phyloP scores from a whole-genome alignment of 2,888 invertebrate species.

The Amphipyra tragopoginis region DNA sequence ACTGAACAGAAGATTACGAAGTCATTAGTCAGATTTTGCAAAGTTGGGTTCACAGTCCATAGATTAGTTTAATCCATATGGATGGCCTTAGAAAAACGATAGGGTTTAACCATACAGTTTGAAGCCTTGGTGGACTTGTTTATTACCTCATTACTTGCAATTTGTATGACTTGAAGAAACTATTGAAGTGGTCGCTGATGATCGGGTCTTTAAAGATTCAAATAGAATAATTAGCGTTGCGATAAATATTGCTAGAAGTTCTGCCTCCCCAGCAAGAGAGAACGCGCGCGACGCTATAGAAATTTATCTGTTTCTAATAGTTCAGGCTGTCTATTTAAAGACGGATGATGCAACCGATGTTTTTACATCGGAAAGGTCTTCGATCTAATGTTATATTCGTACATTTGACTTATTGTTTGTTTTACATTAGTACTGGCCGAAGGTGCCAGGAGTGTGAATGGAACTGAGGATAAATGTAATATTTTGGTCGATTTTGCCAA shows the following conservation, averaged over 20 bases:
- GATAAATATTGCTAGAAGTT: conserved; percentile 4
- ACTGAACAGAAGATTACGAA: conserved; percentile 28
- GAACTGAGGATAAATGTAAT: conserved; percentile 21
- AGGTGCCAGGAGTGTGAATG: conserved; percentile 56
- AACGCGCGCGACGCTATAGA: conserved; percentile 34
- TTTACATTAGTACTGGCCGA: conserved; percentile 39
- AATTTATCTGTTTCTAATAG: conserved; percentile 62
- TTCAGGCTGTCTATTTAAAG: conserved; percentile 61
- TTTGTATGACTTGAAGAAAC: neutral
- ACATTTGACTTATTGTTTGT: conserved; percentile 51
- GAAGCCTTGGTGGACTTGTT: too few species aligned
- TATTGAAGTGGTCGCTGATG: too few species aligned
- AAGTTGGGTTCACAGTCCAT: neutral
- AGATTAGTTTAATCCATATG: conserved; percentile 34
- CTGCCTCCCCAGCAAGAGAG: conserved; percentile 13
- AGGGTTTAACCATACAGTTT: too few species aligned
- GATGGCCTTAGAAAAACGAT: conserved; percentile 23
- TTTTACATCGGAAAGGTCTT: conserved; percentile 58
- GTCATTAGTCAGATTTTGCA: conserved; percentile 24
- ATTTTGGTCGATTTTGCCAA: conserved; percentile 15
- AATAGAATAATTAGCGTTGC: neutral
- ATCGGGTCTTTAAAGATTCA: too few species aligned
- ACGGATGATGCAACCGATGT: conserved; percentile 63
- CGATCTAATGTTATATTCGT: conserved; percentile 58
- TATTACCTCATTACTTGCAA: too few species aligned